phyloP scores from a whole-genome alignment of 2,797 vertebrate species.

The Anas capensis region DNA sequence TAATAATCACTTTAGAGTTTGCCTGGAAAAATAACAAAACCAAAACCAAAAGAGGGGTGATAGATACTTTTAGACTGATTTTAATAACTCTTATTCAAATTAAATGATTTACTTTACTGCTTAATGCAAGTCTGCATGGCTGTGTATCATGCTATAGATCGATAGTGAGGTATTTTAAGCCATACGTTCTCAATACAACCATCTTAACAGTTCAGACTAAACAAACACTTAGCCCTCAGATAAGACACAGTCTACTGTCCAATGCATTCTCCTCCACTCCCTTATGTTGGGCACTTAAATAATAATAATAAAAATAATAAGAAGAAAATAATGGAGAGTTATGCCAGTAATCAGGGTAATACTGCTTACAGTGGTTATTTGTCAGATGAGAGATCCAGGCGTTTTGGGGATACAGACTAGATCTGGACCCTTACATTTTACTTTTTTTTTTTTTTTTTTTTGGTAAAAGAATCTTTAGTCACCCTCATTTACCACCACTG shows the following conservation, averaged over 20 bases:
- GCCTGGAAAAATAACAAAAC: constrained; percentile 78
- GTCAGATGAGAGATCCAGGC: neutral
- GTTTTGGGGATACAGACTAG: neutral
- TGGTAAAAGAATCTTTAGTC: neutral
- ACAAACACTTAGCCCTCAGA: neutral
- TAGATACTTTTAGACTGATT: neutral
- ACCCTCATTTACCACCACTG: neutral
- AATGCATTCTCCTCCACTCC: neutral
- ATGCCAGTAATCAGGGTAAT: neutral
- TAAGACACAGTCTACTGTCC: neutral
- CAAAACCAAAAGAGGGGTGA: neutral
- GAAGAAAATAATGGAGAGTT: neutral
- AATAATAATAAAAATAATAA: neutral
- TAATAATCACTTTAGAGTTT: constrained; percentile 85
- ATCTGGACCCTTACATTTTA: neutral
- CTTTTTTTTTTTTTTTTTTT: neutral
- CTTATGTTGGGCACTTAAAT: neutral
- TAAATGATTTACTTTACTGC: neutral
- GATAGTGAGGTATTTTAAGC: neutral
- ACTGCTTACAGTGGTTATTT: neutral
- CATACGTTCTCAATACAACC: neutral
- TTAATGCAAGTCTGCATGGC: neutral
- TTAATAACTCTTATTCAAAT: neutral
- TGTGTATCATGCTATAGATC: neutral
- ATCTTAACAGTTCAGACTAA: neutral